Percentiles rank a stretch among this genome's conserved stretches.
phyloP scores from a whole-genome alignment of 2,797 vertebrate species.

The Xenops minutus region DNA sequence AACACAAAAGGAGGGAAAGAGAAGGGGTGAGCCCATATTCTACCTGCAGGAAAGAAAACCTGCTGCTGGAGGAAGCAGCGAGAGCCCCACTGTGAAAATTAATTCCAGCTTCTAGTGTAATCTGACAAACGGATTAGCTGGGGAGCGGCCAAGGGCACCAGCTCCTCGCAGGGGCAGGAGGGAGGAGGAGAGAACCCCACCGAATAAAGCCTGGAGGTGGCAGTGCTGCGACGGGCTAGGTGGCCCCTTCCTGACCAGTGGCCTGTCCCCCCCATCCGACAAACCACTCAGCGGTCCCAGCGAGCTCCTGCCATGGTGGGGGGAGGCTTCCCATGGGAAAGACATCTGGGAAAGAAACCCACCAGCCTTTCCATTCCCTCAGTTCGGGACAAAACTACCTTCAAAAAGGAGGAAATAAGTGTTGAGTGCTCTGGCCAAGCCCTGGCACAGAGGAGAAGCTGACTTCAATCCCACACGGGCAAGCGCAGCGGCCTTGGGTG shows the following conservation, averaged over 20 bases:
- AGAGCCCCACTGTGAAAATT: constrained; percentile 1
- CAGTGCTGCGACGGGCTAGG: not conserved
- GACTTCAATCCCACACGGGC: not conserved
- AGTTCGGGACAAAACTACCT: not conserved
- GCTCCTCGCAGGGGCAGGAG: not conserved
- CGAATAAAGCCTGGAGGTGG: rapidly evolving
- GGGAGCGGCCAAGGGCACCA: not conserved
- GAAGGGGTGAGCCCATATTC: not conserved
- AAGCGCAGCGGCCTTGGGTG: not conserved
- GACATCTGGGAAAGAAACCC: not conserved
- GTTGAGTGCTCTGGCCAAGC: not conserved
- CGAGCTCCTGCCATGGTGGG: not conserved
- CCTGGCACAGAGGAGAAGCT: not conserved
- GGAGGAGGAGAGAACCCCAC: not conserved
- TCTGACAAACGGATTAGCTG: constrained; percentile 12
- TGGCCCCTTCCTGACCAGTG: not conserved
- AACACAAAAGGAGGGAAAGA: constrained; percentile 3
- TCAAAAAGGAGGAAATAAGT: not conserved
- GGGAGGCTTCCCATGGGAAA: not conserved
- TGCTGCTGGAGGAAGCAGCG: not conserved
- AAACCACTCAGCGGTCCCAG: rapidly evolving
- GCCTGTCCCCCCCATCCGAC: not conserved
- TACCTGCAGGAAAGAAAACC: constrained; percentile 20
- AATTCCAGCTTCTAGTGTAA: constrained; percentile 52
- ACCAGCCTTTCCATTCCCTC: not conserved